phyloP scores from a whole-genome alignment of 2,888 invertebrate genomes.

The Catocala nupta region DNA sequence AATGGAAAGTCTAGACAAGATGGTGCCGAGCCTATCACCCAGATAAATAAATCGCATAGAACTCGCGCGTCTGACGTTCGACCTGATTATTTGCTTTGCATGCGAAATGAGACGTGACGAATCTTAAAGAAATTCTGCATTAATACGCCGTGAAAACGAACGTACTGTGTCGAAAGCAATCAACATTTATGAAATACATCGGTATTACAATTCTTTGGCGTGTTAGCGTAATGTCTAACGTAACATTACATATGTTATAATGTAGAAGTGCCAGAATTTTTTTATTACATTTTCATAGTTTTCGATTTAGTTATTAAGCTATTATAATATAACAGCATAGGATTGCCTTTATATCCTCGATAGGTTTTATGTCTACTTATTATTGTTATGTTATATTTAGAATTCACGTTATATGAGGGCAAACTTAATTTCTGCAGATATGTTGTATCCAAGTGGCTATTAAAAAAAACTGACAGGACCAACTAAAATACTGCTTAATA shows the following conservation, averaged over 20 bases:
- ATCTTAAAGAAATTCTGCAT: conserved; percentile 40
- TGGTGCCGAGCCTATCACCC: background rate
- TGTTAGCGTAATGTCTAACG: conserved; percentile 16
- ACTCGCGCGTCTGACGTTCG: background rate
- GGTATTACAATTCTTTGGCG: conserved; percentile 18
- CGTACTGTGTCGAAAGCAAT: conserved; percentile 30
- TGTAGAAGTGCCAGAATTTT: background rate
- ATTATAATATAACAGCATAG: too few relatives aligned
- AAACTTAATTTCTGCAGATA: too few relatives aligned
- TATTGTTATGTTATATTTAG: too few relatives aligned
- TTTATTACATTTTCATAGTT: background rate
- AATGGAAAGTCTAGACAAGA: background rate
- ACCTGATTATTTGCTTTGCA: conserved; percentile 42
- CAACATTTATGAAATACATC: conserved; percentile 26
- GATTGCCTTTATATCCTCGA: too few relatives aligned
- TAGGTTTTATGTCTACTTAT: too few relatives aligned
- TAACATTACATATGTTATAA: conserved; percentile 6
- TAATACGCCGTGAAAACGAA: conserved; percentile 31
- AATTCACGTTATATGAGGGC: too few relatives aligned
- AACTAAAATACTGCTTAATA: too few relatives aligned
- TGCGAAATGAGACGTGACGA: conserved; percentile 41
- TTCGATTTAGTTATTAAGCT: background rate
- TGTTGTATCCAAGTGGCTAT: too few relatives aligned
- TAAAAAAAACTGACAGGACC: too few relatives aligned
- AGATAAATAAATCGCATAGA: background rate